These are phyloP conservation scores for Pseudomugil gertrudae DNA, from an alignment of 2,797 vertebrate genomes.

Conservation along the genomic window DNA sequence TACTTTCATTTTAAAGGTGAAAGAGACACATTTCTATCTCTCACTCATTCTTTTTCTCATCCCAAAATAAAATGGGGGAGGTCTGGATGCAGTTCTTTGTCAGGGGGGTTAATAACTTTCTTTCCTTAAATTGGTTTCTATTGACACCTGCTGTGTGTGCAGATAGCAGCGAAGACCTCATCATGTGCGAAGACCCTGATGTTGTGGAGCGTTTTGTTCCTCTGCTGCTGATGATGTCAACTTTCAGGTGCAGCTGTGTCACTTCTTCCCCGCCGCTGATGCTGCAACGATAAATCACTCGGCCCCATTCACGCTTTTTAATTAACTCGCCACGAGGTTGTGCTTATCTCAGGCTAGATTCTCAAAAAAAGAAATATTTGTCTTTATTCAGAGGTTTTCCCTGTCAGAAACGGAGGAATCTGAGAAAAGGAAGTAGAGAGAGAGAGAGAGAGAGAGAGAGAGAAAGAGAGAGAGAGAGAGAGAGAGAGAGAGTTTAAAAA, in stretches of 20 bases:
- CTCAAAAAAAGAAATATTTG: slow-evolving; percentile 58
- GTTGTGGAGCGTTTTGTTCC: slow-evolving; percentile 17
- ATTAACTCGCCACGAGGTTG: slow-evolving; percentile 45
- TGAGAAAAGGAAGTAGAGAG: background rate
- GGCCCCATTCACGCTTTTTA: slow-evolving; percentile 42
- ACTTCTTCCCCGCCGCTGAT: slow-evolving; percentile 18
- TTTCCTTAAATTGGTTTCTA: slow-evolving; percentile 79
- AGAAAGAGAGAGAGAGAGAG: no score
- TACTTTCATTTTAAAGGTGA: slow-evolving; percentile 19
- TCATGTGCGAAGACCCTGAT: slow-evolving; percentile 54
- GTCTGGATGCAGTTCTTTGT: slow-evolving; percentile 21
- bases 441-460: no score
- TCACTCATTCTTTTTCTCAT: background rate
- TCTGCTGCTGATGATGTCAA: slow-evolving; percentile 23
- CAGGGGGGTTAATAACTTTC: slow-evolving; percentile 77
- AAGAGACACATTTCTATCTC: slow-evolving; percentile 20
- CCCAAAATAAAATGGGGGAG: slow-evolving; percentile 32
- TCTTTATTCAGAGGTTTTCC: slow-evolving; percentile 25
- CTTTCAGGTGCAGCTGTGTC: slow-evolving; percentile 16
- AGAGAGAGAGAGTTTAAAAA: no score
- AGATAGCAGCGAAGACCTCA: slow-evolving; percentile 73
- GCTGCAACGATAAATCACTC: slow-evolving; percentile 41
- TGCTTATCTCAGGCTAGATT: slow-evolving; percentile 54
- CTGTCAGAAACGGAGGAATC: slow-evolving; percentile 24
- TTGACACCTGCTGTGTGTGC: slow-evolving; percentile 78